These are phyloP conservation scores for Leucoma salicis DNA, from an alignment of 2,888 invertebrate genomes.

Conservation along the genomic window DNA sequence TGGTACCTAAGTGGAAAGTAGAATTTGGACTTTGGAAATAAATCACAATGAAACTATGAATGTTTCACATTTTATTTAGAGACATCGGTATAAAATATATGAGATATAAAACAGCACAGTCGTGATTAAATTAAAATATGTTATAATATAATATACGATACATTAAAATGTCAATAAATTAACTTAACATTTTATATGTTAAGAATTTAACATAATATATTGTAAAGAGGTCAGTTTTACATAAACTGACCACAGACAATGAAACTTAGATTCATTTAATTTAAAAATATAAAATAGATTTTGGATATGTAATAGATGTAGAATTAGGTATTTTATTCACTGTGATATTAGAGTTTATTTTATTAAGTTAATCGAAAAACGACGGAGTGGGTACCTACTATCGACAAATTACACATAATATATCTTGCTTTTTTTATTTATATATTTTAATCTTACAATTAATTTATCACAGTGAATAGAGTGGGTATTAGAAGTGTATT, in stretches of 20 bases:
- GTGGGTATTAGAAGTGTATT: conserved; percentile 25
- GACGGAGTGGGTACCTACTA: conserved; percentile 21
- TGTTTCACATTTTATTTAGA: conserved; percentile 79
- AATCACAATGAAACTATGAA: no score
- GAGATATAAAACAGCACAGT: conserved; percentile 81
- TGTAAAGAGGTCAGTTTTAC: conserved; percentile 20
- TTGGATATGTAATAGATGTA: conserved; percentile 26
- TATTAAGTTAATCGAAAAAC: conserved; percentile 21
- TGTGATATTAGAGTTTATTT: conserved; percentile 48
- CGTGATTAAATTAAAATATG: conserved; percentile 75
- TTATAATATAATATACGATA: conserved; percentile 50
- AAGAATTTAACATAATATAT: conserved; percentile 22
- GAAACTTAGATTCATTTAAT: conserved; percentile 5
- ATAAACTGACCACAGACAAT: conserved; percentile 20
- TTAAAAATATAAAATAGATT: conserved; percentile 11
- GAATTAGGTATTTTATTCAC: conserved; percentile 48
- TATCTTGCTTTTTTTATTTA: conserved; percentile 16
- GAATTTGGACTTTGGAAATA: no score
- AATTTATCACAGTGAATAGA: conserved; percentile 69
- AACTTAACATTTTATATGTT: conserved; percentile 34
- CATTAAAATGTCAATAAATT: conserved; percentile 35
- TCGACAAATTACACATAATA: conserved; percentile 29
- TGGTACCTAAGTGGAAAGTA: no score
- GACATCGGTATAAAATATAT: conserved; percentile 82
- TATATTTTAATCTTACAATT: conserved; percentile 33